Conservation (phyloP, 2,888 invertebrate species). For the Platycheirus albimanus region DNA sequence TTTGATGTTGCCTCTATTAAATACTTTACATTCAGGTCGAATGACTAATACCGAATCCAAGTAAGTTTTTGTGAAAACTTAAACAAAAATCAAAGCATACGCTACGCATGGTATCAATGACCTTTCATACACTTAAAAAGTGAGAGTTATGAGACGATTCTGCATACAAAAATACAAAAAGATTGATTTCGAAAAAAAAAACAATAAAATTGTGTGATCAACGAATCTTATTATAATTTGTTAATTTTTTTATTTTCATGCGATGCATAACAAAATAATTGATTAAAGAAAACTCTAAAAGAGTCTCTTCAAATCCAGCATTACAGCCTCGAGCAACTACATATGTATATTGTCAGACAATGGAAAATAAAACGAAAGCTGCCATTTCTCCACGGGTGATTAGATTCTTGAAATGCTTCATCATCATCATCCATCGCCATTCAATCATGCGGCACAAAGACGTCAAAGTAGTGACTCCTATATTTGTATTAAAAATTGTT, state of each 20-base stretch:
- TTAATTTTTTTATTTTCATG: conserved; percentile 39
- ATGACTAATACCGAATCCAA: not conserved
- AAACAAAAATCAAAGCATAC: conserved; percentile 32
- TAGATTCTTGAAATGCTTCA: conserved; percentile 60
- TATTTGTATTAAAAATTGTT: conserved; percentile 33
- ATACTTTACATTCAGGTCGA: not conserved
- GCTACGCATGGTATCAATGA: conserved; percentile 46
- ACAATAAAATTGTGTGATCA: conserved; percentile 54
- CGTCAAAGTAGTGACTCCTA: conserved; percentile 12
- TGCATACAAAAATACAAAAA: conserved; percentile 35
- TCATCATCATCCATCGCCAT: conserved; percentile 35
- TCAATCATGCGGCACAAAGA: conserved; percentile 13
- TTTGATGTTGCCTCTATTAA: conserved; percentile 1
- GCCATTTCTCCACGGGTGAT: conserved; percentile 63
- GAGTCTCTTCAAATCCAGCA: conserved; percentile 10
- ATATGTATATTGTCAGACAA: conserved; percentile 35
- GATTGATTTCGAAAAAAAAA: conserved; percentile 12
- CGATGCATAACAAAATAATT: conserved; percentile 41
- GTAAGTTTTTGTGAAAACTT: conserved; percentile 23
- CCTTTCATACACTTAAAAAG: conserved; percentile 51
- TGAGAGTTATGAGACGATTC: conserved; percentile 61
- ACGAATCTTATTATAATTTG: conserved; percentile 27
- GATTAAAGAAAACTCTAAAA: conserved; percentile 41
- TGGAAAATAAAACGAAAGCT: conserved; percentile 69
- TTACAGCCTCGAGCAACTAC: not conserved